These are phyloP conservation scores for Palaemon carinicauda DNA, from an alignment of 1,140 invertebrate species.

Conservation along the genomic window DNA sequence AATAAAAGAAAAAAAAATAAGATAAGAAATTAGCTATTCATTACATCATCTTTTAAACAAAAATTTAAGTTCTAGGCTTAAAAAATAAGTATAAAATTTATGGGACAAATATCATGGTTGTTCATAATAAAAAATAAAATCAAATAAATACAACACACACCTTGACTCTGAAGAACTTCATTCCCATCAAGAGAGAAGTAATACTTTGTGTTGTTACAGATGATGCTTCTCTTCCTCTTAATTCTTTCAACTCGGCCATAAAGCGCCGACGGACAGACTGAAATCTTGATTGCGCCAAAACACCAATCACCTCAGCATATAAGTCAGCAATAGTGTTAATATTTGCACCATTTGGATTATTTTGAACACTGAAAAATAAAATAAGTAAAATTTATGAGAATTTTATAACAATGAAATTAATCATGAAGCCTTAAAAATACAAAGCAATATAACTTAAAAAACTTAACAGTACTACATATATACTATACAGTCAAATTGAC, in stretches of 20 bases:
- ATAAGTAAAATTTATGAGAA: background rate
- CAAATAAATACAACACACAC: slow-evolving; percentile 65
- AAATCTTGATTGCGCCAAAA: slow-evolving; percentile 95
- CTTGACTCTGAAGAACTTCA: slow-evolving; percentile 98
- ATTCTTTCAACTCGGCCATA: slow-evolving; percentile 90
- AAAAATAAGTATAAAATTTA: too few relatives aligned
- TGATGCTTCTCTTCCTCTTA: slow-evolving; percentile 84
- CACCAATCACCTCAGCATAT: slow-evolving; percentile 98
- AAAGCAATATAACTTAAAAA: too few relatives aligned
- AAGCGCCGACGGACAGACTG: slow-evolving; percentile 92
- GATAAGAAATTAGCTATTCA: background rate
- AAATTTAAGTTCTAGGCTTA: too few relatives aligned
- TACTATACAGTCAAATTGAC: too few relatives aligned
- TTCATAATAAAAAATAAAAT: background rate
- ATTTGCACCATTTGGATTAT: slow-evolving; percentile 92
- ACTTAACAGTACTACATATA: too few relatives aligned
- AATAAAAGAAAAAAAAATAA: slow-evolving; percentile 60
- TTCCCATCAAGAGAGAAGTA: slow-evolving; percentile 97
- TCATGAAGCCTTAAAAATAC: background rate
- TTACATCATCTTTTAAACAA: background rate
- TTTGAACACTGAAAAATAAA: slow-evolving; percentile 75
- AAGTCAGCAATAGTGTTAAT: slow-evolving; percentile 96
- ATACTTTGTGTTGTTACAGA: slow-evolving; percentile 93
- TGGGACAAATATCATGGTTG: background rate
- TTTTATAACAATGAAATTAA: too few relatives aligned